These are phyloP conservation scores for Microcebus lehilahytsara DNA, from an alignment of 2,113 vertebrate genomes.

Conservation along the genomic window DNA sequence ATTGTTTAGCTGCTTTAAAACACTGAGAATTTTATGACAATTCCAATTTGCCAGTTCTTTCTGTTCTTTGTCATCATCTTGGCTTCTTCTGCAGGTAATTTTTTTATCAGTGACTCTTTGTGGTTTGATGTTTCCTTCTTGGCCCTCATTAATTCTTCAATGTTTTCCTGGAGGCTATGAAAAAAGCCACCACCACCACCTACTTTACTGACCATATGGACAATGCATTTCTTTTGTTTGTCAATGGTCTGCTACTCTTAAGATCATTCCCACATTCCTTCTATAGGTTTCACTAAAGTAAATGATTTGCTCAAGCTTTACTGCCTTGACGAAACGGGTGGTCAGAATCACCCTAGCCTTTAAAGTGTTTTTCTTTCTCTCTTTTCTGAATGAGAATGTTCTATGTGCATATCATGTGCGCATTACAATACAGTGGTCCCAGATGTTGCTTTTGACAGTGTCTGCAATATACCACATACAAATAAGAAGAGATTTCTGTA, in stretches of 20 bases:
- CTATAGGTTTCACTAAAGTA: not conserved
- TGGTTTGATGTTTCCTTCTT: not conserved
- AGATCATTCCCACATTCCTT: not conserved
- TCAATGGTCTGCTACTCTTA: not conserved
- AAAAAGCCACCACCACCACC: not conserved
- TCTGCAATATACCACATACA: not conserved
- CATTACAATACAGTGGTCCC: not conserved
- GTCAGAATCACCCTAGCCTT: not conserved
- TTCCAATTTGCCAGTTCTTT: not conserved
- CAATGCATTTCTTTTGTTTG: not conserved
- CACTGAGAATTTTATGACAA: not conserved
- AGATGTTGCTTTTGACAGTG: not conserved
- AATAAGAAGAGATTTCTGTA: not conserved
- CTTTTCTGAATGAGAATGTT: not conserved
- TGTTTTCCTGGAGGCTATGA: not conserved
- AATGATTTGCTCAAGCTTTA: not conserved
- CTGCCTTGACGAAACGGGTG: fast-evolving
- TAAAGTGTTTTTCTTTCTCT: not conserved
- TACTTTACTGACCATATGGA: not conserved
- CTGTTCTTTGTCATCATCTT: not conserved
- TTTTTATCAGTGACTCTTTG: not conserved
- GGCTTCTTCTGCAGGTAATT: not conserved
- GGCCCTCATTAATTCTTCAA: not conserved
- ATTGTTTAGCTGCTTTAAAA: not conserved
- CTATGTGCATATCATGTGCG: not conserved